Evolutionary conservation across 2,113 vertebrate genomes (phyloP).

Genomic region (Indicator indicator): DNA sequence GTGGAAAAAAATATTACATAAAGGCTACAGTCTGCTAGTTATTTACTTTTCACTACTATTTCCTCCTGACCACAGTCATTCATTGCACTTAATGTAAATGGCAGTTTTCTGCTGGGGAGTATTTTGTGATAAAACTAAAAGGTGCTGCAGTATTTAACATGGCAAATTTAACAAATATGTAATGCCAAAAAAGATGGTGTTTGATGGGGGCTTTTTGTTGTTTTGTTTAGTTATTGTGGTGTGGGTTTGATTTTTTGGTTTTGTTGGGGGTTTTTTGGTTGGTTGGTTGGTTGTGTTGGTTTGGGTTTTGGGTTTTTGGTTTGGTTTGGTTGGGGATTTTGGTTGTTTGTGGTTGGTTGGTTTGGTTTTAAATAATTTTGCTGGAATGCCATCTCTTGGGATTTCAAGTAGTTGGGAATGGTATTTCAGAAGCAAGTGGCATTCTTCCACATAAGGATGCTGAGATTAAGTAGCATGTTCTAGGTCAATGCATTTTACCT

Average conservation of each 20-base stretch:
- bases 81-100: neutral
- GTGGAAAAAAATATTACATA: neutral
- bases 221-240: neutral
- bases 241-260: neutral
- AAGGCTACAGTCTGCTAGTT: neutral
- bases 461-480: neutral
- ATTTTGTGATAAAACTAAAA: neutral
- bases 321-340: neutral
- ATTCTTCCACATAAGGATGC: neutral
- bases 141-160: neutral
- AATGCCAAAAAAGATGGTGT: neutral
- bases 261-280: neutral
- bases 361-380: neutral
- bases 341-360: neutral
- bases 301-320: neutral
- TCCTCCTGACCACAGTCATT: neutral
- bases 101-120: neutral
- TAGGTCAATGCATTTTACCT: conserved; percentile 36
- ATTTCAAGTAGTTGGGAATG: neutral
- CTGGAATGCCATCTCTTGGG: neutral
- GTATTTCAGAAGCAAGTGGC: neutral
- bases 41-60: neutral
- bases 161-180: neutral
- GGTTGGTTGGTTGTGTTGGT: too few relatives aligned
- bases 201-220: neutral